Percentiles rank a stretch among this genome's conserved stretches.
phyloP scores from a whole-genome alignment of 2,888 invertebrate species.

The Pyrrhia umbra region DNA sequence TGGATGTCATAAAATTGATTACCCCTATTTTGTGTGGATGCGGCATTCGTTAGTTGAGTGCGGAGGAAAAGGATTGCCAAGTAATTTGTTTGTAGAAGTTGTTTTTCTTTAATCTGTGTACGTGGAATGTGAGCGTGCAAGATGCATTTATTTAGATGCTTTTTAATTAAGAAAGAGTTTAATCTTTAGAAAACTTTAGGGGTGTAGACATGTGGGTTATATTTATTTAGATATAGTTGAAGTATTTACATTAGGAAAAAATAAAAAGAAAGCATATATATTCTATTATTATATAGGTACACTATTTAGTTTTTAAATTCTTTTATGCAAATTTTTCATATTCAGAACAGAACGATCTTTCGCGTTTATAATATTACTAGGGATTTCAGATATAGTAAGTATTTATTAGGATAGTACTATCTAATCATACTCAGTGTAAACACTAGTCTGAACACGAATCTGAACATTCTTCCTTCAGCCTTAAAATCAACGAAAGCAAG shows the following conservation, averaged over 20 bases:
- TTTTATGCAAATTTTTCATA: no score
- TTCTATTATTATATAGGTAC: no score
- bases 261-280: no score
- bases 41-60: conserved; percentile 50
- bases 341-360: no score
- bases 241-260: no score
- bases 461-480: neutral
- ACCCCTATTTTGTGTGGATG: conserved; percentile 53
- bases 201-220: neutral
- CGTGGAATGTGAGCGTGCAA: conserved; percentile 7
- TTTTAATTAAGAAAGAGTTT: conserved; percentile 46
- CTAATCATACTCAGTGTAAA: no score
- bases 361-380: no score
- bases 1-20: conserved; percentile 65
- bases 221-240: no score
- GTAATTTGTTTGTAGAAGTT: conserved; percentile 4
- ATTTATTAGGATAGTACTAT: no score
- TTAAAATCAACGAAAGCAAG: neutral
- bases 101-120: conserved; percentile 29
- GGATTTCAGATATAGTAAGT: no score
- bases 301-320: no score
- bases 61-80: conserved; percentile 28
- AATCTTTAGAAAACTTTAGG: conserved; percentile 26
- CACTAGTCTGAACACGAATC: no score
- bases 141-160: conserved; percentile 30